Base-by-base conservation (phyloP, 2,888 invertebrate genomes). In the Caenorhabditis sinica region DNA sequence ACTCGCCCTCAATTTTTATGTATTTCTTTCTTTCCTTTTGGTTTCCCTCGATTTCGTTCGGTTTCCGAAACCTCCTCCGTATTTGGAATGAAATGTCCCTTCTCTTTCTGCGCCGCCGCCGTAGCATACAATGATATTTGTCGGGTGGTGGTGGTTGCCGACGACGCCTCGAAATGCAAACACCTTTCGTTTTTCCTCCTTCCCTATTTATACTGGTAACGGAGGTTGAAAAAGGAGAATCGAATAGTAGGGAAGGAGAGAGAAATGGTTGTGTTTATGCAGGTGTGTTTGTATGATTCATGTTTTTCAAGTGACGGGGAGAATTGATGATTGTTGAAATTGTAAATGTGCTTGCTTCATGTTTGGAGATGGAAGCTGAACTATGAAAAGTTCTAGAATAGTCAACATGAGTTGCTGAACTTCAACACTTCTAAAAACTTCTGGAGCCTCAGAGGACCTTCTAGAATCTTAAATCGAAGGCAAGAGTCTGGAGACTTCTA, bases 1-100 rank as follows among this genome's bases (percentile, higher is more conserved):
- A 40, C n/a, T 25, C 11, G 40, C 58, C 61, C 56, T 65, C 63
- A 77, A 77, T 77, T 79, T 79, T 71, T 79, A 79, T 79, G 71
- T 71, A 69, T 71, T 69, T 69, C 61, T 5, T 20, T 11, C 66
- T 36, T 33, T 69, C 20, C 40, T 9, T n/a, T 9, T 28, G 17
- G 45, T 23, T 49, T 60, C 43, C 60, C 60, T 33, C n/a, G n/a
- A n/a, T n/a, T n/a, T n/a, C 49, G 2, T 49, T 20, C 6, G 6
- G 4, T n/a, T 49, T 45, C 45, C 40, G 28, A 17, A 17, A 9
- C n/a, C 25, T 11, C 71, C 77, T 20, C 77, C 58, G 80, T 80
- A 80, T 80, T 80, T 80, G 80, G 72, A 69, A 77, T 77, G 69
- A 72, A 80, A 80, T 72, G 72, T 56, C 69, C 30, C 51, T 25